Base-by-base conservation (phyloP, 2,888 invertebrate genomes). In the Caprella mutica region DNA sequence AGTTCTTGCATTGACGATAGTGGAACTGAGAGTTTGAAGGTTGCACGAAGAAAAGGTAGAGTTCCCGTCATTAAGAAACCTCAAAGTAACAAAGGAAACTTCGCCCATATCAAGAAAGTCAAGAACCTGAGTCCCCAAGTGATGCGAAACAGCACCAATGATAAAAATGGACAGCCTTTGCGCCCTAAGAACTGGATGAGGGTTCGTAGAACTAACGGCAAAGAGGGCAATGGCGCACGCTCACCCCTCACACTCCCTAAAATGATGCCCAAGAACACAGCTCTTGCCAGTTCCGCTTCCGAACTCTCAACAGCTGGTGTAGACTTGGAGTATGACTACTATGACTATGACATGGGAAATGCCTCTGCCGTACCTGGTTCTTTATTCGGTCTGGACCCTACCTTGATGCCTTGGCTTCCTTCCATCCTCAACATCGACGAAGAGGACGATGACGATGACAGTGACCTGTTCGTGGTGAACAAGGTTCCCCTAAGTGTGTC, bases 261-360 rank as follows among this genome's bases (percentile, higher is more conserved):
- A 48, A 29, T 48, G 1, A 14, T 30, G 19, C 30, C 48, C 6
- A 24, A 30, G 19, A 17, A 27, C 12, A 29, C 17, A 9, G 30
- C 23, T 17, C 48, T 30, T 48, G 30, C 0, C 84, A 86, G 0
- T 89, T 91, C 0, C 79, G 85, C 46, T 86, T 89, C 70, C 88
- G 90, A 2, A 86, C 87, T 19, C 85, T 85, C 72, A 88, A 86
- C 73, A 90, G 90, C 70, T 83, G 87, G 80, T 87, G 65, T 66
- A 27, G 69, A 69, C 50, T 67, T 69, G 56, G 69, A 69, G 59
- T 67, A 68, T 63, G 69, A 69, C 58, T 69, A 69, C 59, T 69
- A 69, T 52, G 69, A 69, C 64, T 69, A 69, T 44, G 67, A 69
- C 48, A 67, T 69, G 48, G 61, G 65, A 52, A 69, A 69, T 57